These are phyloP conservation scores for Diacarnus erythraeanus DNA, from an alignment of 37 sponge, comb jelly and placozoan genomes.

Conservation along the genomic window DNA sequence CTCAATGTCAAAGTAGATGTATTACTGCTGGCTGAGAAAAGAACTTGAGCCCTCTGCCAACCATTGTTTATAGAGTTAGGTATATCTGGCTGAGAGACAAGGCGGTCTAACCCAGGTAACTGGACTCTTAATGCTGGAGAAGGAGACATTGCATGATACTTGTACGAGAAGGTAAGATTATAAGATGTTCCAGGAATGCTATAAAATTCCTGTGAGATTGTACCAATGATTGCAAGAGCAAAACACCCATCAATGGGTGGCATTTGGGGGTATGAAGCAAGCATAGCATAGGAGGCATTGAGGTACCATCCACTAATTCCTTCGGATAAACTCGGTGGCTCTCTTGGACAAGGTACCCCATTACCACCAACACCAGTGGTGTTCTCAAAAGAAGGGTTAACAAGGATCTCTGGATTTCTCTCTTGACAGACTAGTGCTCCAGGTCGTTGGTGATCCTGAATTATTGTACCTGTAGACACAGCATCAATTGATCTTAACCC, in stretches of 20 bases:
- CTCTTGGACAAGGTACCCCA: not conserved
- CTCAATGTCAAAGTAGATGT: conserved; percentile 11
- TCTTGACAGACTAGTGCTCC: not conserved
- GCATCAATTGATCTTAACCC: conserved; percentile 35
- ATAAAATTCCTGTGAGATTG: conserved; percentile 31
- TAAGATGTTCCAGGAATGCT: conserved; percentile 23
- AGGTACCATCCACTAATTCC: conserved; percentile 13
- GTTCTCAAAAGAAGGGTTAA: conserved; percentile 69
- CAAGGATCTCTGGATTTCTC: not conserved
- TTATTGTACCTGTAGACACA: conserved; percentile 29
- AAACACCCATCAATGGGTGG: conserved; percentile 39
- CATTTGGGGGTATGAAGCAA: not conserved
- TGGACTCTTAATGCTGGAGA: not conserved
- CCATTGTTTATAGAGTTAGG: not conserved
- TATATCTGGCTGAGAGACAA: not conserved
- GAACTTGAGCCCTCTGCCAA: conserved; percentile 22
- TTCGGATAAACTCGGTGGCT: not conserved
- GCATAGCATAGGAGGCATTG: not conserved
- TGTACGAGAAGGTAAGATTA: conserved; percentile 4
- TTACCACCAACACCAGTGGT: no score
- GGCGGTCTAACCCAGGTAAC: conserved; percentile 16
- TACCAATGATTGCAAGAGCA: conserved; percentile 19
- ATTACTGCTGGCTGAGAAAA: conserved; percentile 22
- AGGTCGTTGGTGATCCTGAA: conserved; percentile 39
- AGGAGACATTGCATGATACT: not conserved